phyloP scores from a whole-genome alignment of 2,797 vertebrate genomes.

The Cheracebus regulus region DNA sequence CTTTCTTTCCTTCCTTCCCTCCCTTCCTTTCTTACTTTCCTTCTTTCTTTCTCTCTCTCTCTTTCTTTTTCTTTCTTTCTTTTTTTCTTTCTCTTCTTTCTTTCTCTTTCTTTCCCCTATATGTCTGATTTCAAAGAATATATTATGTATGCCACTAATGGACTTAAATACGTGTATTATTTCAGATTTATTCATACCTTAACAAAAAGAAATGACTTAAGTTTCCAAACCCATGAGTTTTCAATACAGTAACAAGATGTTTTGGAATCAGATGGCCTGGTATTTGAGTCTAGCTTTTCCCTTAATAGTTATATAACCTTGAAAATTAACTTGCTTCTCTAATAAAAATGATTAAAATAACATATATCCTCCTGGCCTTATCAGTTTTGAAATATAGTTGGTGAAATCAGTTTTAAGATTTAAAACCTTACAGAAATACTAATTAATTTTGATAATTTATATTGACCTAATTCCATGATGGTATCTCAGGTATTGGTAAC shows the following conservation, averaged over 20 bases:
- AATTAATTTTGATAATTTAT: neutral
- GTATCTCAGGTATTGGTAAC: neutral
- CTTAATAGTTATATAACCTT: neutral
- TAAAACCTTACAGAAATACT: neutral
- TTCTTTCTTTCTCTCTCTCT: rapidly evolving
- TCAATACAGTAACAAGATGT: neutral
- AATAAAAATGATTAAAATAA: neutral
- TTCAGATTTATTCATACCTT: neutral
- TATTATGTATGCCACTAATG: neutral
- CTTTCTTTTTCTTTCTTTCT: too few species aligned
- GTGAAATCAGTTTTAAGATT: neutral
- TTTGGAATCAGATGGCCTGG: neutral
- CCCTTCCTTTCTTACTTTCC: rapidly evolving
- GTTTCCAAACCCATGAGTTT: neutral
- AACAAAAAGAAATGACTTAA: neutral
- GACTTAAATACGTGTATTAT: neutral
- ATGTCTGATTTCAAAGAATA: neutral
- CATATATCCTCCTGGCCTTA: neutral
- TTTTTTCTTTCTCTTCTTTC: rapidly evolving
- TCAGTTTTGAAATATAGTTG: neutral
- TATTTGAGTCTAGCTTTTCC: neutral
- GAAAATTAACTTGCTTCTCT: neutral
- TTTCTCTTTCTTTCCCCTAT: neutral
- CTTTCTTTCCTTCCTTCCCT: rapidly evolving
- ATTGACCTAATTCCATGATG: neutral